These are phyloP conservation scores for Puffinus mauretanicus DNA, from an alignment of 2,113 vertebrate species.

Conservation along the genomic window DNA sequence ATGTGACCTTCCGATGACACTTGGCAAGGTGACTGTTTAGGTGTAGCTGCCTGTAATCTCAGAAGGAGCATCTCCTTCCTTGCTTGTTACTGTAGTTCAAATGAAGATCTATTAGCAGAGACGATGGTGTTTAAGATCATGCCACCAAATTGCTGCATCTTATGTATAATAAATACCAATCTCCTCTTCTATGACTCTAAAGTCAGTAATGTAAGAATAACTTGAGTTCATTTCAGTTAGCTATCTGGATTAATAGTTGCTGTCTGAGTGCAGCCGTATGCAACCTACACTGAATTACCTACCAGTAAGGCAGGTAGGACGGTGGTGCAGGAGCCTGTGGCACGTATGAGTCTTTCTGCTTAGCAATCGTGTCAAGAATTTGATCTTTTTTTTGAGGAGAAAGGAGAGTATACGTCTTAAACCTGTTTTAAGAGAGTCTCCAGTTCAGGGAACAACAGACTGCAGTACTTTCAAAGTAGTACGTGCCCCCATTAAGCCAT, in stretches of 20 bases:
- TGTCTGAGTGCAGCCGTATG: not conserved
- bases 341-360: not conserved
- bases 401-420: not conserved
- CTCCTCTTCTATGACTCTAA: not conserved
- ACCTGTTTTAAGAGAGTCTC: not conserved
- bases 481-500: slow-evolving; percentile 33
- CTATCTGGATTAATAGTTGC: not conserved
- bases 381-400: not conserved
- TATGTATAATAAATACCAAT: not conserved
- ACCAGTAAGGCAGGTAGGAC: not conserved
- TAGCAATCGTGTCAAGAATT: not conserved
- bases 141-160: not conserved
- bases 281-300: not conserved
- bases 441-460: not conserved
- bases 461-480: not conserved
- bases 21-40: not conserved
- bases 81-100: not conserved
- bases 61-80: not conserved
- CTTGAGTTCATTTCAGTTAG: not conserved
- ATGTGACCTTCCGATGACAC: not conserved
- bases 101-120: not conserved
- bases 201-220: not conserved
- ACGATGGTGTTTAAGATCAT: not conserved
- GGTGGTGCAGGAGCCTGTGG: not conserved
- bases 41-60: not conserved